Evolutionary conservation across 2,113 vertebrate genomes (phyloP).

Genomic region (Gasterosteus aculeatus): DNA sequence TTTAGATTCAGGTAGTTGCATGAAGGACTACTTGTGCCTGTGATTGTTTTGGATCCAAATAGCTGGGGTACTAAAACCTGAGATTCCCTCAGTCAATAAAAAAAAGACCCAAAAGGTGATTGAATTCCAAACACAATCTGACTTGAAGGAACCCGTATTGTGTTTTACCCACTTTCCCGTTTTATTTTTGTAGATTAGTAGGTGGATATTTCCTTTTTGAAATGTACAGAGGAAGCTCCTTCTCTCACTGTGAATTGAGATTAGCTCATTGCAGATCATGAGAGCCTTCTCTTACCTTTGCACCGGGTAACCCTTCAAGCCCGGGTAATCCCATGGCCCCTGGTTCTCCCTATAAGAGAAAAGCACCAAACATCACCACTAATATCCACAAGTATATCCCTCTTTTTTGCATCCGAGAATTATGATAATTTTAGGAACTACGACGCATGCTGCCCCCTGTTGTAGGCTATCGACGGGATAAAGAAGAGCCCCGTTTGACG

Average conservation of each 20-base stretch:
- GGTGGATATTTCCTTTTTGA: neutral
- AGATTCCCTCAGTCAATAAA: conserved; percentile 7
- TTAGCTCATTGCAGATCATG: conserved; percentile 17
- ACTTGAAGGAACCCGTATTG: conserved; percentile 3
- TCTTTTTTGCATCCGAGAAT: conserved; percentile 3
- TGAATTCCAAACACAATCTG: conserved; percentile 25
- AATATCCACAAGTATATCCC: conserved; percentile 7
- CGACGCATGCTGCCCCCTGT: conserved; percentile 46
- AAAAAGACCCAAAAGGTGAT: neutral
- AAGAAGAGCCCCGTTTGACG: conserved; percentile 55
- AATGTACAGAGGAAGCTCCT: conserved; percentile 4
- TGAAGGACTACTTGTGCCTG: neutral
- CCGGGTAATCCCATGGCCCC: conserved; percentile 96
- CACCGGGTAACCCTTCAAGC: conserved; percentile 92
- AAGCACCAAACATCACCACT: conserved; percentile 44
- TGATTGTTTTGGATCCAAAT: conserved; percentile 5
- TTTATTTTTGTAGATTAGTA: neutral
- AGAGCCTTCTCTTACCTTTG: conserved; percentile 86
- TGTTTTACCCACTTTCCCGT: neutral
- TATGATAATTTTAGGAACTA: conserved; percentile 36
- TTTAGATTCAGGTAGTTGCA: neutral
- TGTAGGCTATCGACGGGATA: conserved; percentile 30
- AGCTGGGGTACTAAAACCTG: conserved; percentile 1
- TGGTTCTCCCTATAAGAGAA: conserved; percentile 87
- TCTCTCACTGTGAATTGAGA: conserved; percentile 11